Evolutionary conservation across 2,888 invertebrate genomes (phyloP), one percentile per base, ranked within the genome.

Genomic region (Trichogramma evanescens): DNA sequence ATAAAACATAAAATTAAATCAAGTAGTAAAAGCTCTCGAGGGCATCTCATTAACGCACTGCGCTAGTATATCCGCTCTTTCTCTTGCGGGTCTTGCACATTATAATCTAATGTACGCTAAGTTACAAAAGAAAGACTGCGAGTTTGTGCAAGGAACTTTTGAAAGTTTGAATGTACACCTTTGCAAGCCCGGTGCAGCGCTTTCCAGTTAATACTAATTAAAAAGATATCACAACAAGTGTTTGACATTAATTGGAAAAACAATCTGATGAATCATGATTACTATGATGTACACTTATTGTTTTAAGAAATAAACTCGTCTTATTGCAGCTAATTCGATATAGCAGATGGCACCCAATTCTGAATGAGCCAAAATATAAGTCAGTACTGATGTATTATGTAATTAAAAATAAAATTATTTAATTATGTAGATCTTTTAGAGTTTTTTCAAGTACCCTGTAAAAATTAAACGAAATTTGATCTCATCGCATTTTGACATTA

Each of bases 21-120:
- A 48, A 13, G 10, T 13, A 48, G 48, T 48, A 8, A 48, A 48
- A 48, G 8, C 49, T 54, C 50, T 8, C 6, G 50, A n/a, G 52
- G 9, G 51, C 10, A 49, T 56, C 56, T 56, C 56, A 56, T 60
- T 60, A 60, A 44, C 60, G 53, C 50, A 50, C 60, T 53, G 52
- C 56, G 53, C 48, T 55, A 51, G 48, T 40, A 41, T 42, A 40
- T 13, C 10, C 39, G 40, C 44, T 8, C 38, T 40, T 26, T 26
- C 26, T 13, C 56, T 52, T 51, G 8, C 51, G 46, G 48, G 56
- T 52, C 45, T 56, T 50, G 53, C 50, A 53, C 50, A 56, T 56
- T 56, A 50, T 49, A 53, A 60, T 60, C 43, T 56, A 60, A 50
- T 53, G 53, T 49, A 56, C 56, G 60, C 56, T 52, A 53, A 13